Conservation (phyloP, 2,888 invertebrate genomes). For the Melinaea marsaeus region DNA sequence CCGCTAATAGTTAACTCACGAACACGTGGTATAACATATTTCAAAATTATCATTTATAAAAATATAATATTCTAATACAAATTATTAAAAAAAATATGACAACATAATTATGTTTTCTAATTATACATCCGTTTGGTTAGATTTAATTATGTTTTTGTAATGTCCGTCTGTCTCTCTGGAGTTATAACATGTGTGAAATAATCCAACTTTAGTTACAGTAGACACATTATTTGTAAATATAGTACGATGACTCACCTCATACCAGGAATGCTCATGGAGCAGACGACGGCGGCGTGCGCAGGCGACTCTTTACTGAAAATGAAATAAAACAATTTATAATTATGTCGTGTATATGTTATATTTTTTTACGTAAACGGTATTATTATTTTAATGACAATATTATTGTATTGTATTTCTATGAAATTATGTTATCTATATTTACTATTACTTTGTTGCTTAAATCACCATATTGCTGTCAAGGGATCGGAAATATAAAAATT, state of each 20-base stretch:
- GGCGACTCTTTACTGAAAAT: conserved; percentile 60
- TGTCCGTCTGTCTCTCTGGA: neutral
- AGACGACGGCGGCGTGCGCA: conserved; percentile 54
- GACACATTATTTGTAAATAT: conserved; percentile 41
- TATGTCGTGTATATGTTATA: conserved; percentile 26
- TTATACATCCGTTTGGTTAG: neutral
- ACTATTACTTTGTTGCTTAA: neutral
- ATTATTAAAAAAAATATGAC: too few relatives aligned
- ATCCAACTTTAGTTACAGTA: conserved; percentile 11
- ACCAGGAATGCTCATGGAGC: conserved; percentile 65
- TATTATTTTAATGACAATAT: neutral
- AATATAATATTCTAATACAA: too few relatives aligned
- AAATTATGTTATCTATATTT: neutral
- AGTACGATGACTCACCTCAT: conserved; percentile 69
- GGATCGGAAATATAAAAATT: conserved; percentile 75
- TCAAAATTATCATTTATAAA: neutral
- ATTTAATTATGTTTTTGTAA: neutral
- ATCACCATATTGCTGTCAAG: conserved; percentile 17
- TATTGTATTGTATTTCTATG: neutral
- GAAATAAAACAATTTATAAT: conserved; percentile 38
- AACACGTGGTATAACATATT: conserved; percentile 20
- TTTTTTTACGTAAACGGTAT: neutral
- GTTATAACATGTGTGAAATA: neutral
- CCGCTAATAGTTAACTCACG: conserved; percentile 41
- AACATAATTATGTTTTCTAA: neutral